Percentiles rank a stretch among this genome's conserved stretches.
phyloP scores from a whole-genome alignment of 2,888 invertebrate genomes.

The Archaeoteleia sp. region DNA sequence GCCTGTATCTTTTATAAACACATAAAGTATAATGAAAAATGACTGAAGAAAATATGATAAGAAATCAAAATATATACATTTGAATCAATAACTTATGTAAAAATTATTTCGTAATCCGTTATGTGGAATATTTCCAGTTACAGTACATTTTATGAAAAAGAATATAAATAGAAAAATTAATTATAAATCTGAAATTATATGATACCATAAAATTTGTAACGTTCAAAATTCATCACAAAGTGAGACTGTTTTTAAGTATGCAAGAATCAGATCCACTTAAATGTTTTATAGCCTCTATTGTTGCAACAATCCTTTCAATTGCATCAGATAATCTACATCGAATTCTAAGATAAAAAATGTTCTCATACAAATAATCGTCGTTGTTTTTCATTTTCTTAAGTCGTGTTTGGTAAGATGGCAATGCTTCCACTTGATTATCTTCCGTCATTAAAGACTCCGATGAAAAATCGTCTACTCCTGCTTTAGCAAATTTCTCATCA shows the following conservation, averaged over 20 bases:
- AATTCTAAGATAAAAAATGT: constrained; percentile 34
- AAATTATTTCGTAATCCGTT: background rate
- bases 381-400: too few relatives aligned
- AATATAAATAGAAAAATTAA: background rate
- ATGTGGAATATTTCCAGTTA: background rate
- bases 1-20: constrained; percentile 1
- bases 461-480: too few relatives aligned
- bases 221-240: constrained; percentile 3
- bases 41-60: background rate
- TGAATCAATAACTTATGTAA: background rate
- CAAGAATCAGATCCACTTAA: constrained; percentile 4
- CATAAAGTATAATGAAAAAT: background rate
- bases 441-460: too few relatives aligned
- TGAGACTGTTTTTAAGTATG: constrained; percentile 18
- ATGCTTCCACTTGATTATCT: too few relatives aligned
- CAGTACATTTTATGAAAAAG: background rate
- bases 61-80: constrained; percentile 1
- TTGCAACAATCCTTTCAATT: constrained; percentile 12
- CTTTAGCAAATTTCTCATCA: background rate
- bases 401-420: too few relatives aligned
- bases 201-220: background rate
- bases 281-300: constrained; percentile 27
- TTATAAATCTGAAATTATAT: constrained; percentile 3
- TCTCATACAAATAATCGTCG: constrained; percentile 11
- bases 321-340: constrained; percentile 21